Evolutionary conservation across 1,140 invertebrate species (phyloP).

Genomic region (Mylabris phalerata): DNA sequence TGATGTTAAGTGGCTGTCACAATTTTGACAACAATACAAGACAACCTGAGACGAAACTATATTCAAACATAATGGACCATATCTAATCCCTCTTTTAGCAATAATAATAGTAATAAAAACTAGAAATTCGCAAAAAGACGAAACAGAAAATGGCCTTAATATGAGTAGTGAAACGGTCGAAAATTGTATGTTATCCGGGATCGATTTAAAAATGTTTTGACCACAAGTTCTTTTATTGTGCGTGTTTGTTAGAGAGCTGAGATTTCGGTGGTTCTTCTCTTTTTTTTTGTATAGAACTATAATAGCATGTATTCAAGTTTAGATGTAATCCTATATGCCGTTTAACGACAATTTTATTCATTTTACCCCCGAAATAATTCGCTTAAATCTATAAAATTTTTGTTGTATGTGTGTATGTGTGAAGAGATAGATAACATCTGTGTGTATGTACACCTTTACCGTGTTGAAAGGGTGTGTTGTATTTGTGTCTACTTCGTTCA

Average conservation of each 20-base stretch:
- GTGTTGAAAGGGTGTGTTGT: slow-evolving; percentile 18
- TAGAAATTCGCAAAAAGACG: no score
- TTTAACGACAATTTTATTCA: slow-evolving; percentile 26
- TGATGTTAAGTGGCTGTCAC: slow-evolving; percentile 26
- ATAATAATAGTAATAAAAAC: neutral
- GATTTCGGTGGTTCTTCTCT: slow-evolving; percentile 23
- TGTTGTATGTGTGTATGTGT: no score
- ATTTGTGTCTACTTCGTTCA: slow-evolving; percentile 5
- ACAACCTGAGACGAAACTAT: slow-evolving; percentile 26
- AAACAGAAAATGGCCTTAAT: neutral
- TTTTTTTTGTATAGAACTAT: slow-evolving; percentile 5
- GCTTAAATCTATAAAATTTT: no score
- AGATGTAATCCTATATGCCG: slow-evolving; percentile 34
- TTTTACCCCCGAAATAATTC: neutral
- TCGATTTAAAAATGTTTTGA: slow-evolving; percentile 39
- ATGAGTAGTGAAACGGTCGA: neutral
- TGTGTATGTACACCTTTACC: slow-evolving; percentile 11
- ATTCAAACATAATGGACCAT: slow-evolving; percentile 30
- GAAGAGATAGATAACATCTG: slow-evolving; percentile 9
- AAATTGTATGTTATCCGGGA: slow-evolving; percentile 6
- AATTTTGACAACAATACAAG: slow-evolving; percentile 17
- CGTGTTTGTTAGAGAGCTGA: slow-evolving; percentile 14
- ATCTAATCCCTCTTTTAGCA: slow-evolving; percentile 4
- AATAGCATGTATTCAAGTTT: slow-evolving; percentile 36
- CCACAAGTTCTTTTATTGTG: slow-evolving; percentile 26